Base-by-base conservation (phyloP, 2,797 vertebrate genomes). In the Clamator glandarius region DNA sequence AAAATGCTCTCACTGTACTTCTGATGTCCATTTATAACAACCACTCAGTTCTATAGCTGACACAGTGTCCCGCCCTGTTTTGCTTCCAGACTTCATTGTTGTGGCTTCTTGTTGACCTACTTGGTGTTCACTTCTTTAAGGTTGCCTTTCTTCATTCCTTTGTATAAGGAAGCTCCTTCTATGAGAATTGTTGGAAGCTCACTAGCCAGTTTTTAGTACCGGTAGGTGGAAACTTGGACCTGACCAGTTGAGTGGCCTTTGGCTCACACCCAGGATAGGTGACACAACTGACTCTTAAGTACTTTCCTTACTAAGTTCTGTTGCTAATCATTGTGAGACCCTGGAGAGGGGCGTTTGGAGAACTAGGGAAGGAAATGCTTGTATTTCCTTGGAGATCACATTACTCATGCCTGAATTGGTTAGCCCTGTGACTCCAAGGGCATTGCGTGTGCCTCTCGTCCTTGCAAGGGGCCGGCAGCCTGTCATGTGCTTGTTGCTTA, bases 71-170 rank as follows among this genome's bases (percentile, higher is more conserved):
- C 59, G 93, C 66, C 67, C 59, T 73, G 63, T 83, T 91, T 92
- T 84, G 25, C 92, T 93, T 85, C 55, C 83, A 91, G 61, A 20
- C 77, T 87, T 84, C n/a, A 88, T 73, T 88, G 90, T 93, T 94
- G 89, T 93, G 90, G 84, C 85, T 95, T 92, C 63, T 88, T 84
- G 67, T 74, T 92, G 91, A 92, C 92, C 87, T 95, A 72, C 77
- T 93, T 94, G 66, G n/a, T 70, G 70, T 63, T 51, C 36, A 70
- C 35, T 0, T 0, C 84, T 89, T 86, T 17, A 91, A 86, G 70
- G 73, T 84, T 79, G 61, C 44, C 73, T 58, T 68, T 92, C 91
- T 84, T 76, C 16, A 84, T 89, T 94, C 66, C 20, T 9, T 88
- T 85, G 74, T 73, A 66, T 81, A 87, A 84, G 74, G 68, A 92